Conservation (phyloP, 2,888 invertebrate species). For the Scaptomyza reducta region DNA sequence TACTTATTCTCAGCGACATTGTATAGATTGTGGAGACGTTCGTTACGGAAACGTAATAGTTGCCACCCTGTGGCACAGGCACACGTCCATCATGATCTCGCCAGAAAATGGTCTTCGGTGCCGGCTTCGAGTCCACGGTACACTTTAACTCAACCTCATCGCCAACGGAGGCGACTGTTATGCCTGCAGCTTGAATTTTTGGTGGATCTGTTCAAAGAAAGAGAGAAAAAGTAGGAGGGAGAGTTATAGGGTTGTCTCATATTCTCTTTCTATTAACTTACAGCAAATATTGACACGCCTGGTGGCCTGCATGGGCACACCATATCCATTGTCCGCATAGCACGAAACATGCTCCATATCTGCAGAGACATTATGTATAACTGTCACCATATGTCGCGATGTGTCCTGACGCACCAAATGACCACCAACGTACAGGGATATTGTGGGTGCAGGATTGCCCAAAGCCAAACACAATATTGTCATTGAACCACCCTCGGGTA, state of each 20-base stretch:
- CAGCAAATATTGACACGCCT: constrained; percentile 92
- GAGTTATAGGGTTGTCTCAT: background rate
- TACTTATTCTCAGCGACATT: constrained; percentile 90
- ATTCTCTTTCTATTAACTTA: constrained; percentile 85
- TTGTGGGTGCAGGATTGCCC: constrained; percentile 93
- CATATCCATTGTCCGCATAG: constrained; percentile 94
- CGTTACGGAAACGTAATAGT: constrained; percentile 88
- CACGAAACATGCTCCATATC: constrained; percentile 95
- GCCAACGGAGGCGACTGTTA: constrained; percentile 90
- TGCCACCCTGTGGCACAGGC: constrained; percentile 91
- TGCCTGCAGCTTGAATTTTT: constrained; percentile 90
- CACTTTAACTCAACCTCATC: constrained; percentile 92
- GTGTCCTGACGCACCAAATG: constrained; percentile 92
- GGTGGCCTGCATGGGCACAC: constrained; percentile 93
- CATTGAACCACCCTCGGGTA: constrained; percentile 94
- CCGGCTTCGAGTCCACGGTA: constrained; percentile 90
- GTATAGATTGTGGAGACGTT: constrained; percentile 88
- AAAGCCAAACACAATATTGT: constrained; percentile 93
- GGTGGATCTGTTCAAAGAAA: constrained; percentile 87
- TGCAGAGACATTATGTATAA: constrained; percentile 92
- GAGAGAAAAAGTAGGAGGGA: too few species aligned
- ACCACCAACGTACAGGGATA: constrained; percentile 90
- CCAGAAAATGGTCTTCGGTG: constrained; percentile 93
- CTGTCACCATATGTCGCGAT: constrained; percentile 93
- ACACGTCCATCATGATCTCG: constrained; percentile 89